Base-by-base conservation (phyloP, 2,113 vertebrate species). In the Amblyopsis rosae region DNA sequence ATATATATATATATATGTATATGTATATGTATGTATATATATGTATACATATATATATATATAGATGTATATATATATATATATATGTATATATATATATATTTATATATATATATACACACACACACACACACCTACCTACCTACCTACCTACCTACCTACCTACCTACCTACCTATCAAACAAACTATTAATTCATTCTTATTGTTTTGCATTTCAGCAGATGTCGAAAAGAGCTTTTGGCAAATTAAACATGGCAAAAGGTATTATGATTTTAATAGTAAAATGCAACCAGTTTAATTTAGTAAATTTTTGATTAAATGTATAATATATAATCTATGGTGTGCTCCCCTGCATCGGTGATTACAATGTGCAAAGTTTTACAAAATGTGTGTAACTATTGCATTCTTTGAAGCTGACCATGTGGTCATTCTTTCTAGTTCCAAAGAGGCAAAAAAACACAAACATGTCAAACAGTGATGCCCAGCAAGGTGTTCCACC, bases 131-230 rank as follows among this genome's bases (percentile, higher is more conserved):
- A 26, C n/a, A n/a, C n/a, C n/a, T n/a, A n/a, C n/a, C n/a, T n/a
- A n/a, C n/a, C n/a, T n/a, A n/a, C n/a, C n/a, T n/a, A n/a, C n/a
- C n/a, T n/a, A n/a, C n/a, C n/a, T n/a, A n/a, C n/a, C n/a, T n/a
- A n/a, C n/a, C n/a, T n/a, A n/a, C n/a, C n/a, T n/a, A n/a, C n/a
- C n/a, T n/a, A n/a, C 26, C 26, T 26, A 3, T 26, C 26, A 26
- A 26, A 26, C 26, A 26, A 26, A 26, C 26, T 7, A 41, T 41
- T 41, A 41, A 41, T 41, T 47, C 55, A 12, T 46, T 66, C 32
- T 12, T 53, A 12, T 17, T 45, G 12, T 32, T 53, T 3, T 78
- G 2, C 50, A 0, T 84, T 81, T 54, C 73, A 90, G 90, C 16
- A 9, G 10, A 3, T 83, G 12, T 0, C 12, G 7, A 82, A 76